phyloP scores from a whole-genome alignment of 2,113 vertebrate species.

The Caranx melampygus region DNA sequence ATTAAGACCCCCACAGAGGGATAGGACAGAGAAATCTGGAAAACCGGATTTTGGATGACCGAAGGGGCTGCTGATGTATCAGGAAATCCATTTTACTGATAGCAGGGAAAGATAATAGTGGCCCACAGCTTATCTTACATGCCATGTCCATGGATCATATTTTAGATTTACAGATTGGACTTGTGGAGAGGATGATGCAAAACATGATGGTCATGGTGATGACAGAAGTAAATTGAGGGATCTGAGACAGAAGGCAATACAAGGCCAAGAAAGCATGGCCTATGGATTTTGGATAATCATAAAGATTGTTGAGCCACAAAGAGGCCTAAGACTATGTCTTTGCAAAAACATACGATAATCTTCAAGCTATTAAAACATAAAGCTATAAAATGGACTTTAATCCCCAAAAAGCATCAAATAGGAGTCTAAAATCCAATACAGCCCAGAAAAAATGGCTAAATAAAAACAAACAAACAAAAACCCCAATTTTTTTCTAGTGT shows the following conservation, averaged over 20 bases:
- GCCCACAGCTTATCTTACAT: constrained; percentile 69
- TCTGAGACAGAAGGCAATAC: constrained; percentile 21
- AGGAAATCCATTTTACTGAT: constrained; percentile 74
- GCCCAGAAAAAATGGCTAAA: background rate
- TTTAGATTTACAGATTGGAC: constrained; percentile 62
- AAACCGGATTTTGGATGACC: constrained; percentile 72
- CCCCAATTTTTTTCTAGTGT: background rate
- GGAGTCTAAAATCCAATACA: background rate
- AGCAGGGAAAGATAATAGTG: constrained; percentile 67
- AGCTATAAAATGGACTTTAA: constrained; percentile 23
- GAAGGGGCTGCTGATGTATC: constrained; percentile 55
- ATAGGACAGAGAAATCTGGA: constrained; percentile 58
- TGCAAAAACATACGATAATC: constrained; percentile 29
- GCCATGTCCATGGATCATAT: constrained; percentile 43
- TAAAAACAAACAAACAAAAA: background rate
- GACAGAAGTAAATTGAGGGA: constrained; percentile 64
- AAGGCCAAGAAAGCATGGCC: constrained; percentile 16
- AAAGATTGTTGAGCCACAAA: constrained; percentile 8
- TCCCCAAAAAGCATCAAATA: constrained; percentile 36
- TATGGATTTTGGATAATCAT: constrained; percentile 35
- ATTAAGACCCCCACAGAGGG: constrained; percentile 63
- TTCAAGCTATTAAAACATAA: constrained; percentile 39
- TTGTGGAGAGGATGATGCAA: constrained; percentile 59
- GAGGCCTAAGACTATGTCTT: constrained; percentile 8
- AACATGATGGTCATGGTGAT: constrained; percentile 57